These are phyloP conservation scores for Pyrgus malvae DNA, from an alignment of 2,888 invertebrate species.

Conservation along the genomic window DNA sequence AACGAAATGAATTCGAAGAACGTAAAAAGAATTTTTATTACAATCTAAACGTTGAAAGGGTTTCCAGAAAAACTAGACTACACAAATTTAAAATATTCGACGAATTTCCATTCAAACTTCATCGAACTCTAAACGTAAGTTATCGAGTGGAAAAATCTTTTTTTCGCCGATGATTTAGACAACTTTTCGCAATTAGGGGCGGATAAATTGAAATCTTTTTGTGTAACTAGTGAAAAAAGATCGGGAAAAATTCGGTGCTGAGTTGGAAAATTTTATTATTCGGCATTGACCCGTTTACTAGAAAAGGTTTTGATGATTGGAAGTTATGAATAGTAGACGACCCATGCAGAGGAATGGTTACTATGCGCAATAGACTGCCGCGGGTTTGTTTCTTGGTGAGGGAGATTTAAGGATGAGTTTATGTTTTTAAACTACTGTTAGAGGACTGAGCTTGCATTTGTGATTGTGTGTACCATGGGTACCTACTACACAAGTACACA, in stretches of 20 bases:
- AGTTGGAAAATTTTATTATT: conserved; percentile 5
- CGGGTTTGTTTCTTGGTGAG: too few species aligned
- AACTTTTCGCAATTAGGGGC: conserved; percentile 21
- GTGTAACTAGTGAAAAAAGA: conserved; percentile 10
- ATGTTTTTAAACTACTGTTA: too few species aligned
- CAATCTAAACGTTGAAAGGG: background rate
- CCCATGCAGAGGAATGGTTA: too few species aligned
- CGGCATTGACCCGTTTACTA: background rate
- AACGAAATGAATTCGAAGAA: too few species aligned
- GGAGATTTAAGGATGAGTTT: too few species aligned
- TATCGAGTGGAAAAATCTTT: conserved; percentile 24
- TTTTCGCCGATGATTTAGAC: conserved; percentile 13
- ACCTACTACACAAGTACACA: too few species aligned
- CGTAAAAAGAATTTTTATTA: conserved; percentile 13
- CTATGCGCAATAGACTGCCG: too few species aligned
- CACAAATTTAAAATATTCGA: conserved; percentile 3
- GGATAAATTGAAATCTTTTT: conserved; percentile 19
- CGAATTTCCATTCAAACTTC: conserved; percentile 18
- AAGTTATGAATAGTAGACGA: too few species aligned
- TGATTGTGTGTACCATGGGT: too few species aligned
- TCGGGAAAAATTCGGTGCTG: background rate
- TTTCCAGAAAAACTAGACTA: conserved; percentile 7
- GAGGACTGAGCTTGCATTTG: too few species aligned
- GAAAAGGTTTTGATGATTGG: too few species aligned
- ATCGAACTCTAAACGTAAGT: conserved; percentile 18